A percentile compares a stretch with the other conserved stretches of the same genome.
phyloP scores from a whole-genome alignment of 2,113 vertebrate species.

The Eolophus roseicapilla region DNA sequence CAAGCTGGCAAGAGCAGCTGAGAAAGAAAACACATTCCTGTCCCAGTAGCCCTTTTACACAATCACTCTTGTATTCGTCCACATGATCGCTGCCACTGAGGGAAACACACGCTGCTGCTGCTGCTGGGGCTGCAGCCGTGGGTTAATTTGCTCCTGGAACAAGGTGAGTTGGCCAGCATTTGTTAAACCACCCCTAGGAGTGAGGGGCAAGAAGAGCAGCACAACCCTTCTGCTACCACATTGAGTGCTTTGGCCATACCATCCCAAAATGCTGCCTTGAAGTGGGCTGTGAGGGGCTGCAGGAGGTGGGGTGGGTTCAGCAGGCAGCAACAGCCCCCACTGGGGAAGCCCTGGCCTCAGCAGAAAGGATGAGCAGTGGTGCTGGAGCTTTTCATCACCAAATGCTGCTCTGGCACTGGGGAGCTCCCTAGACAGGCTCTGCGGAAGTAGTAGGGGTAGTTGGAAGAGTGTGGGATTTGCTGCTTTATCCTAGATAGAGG shows the following conservation, averaged over 20 bases:
- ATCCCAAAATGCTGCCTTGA: not conserved
- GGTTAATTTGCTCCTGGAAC: not conserved
- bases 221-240: not conserved
- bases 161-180: not conserved
- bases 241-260: not conserved
- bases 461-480: not conserved
- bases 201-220: not conserved
- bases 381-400: not conserved
- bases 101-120: not conserved
- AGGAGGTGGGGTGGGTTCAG: not conserved
- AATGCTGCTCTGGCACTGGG: rapidly evolving
- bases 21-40: not conserved
- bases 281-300: not conserved
- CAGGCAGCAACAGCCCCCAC: too few relatives aligned
- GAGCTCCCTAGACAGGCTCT: not conserved
- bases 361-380: not conserved
- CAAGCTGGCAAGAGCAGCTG: not conserved
- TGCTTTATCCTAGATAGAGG: slow-evolving; percentile 6
- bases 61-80: not conserved
- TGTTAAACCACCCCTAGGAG: not conserved
- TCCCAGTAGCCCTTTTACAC: not conserved
- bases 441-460: not conserved
- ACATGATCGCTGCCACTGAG: not conserved
- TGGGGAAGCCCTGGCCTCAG: not conserved
- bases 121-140: not conserved